Percentiles rank a stretch among this genome's conserved stretches.
Conservation (phyloP, 2,113 vertebrate genomes). For the Seriola quinqueradiata region DNA sequence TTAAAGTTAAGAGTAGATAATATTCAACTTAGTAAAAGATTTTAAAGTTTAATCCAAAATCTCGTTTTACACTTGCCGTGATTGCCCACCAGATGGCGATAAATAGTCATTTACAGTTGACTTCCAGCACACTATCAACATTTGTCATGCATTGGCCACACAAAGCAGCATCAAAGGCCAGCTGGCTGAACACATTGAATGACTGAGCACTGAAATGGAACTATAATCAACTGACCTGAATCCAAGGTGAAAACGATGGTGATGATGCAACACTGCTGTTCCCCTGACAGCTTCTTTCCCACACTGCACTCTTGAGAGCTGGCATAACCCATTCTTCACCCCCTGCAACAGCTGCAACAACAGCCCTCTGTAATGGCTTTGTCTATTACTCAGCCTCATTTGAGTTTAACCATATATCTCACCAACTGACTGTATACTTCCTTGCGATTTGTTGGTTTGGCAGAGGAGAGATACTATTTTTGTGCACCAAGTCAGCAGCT, state of each 20-base stretch:
- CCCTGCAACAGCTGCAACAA: slow-evolving; percentile 64
- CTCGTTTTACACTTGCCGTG: slow-evolving; percentile 2
- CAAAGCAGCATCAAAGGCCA: slow-evolving; percentile 10
- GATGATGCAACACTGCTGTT: slow-evolving; percentile 39
- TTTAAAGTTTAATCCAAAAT: neutral
- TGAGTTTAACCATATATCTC: slow-evolving; percentile 2
- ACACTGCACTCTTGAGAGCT: slow-evolving; percentile 47
- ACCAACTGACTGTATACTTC: neutral
- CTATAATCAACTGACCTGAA: slow-evolving; percentile 21
- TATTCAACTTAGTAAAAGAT: neutral
- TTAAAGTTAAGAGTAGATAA: neutral
- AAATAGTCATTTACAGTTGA: neutral
- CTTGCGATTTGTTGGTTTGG: neutral
- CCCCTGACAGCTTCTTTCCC: slow-evolving; percentile 16
- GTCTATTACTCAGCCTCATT: neutral
- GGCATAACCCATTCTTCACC: slow-evolving; percentile 34
- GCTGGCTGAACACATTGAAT: slow-evolving; percentile 10
- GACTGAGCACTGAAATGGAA: slow-evolving; percentile 16
- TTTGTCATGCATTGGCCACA: slow-evolving; percentile 2
- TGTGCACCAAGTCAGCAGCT: slow-evolving; percentile 1
- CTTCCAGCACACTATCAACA: neutral
- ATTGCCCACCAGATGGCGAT: slow-evolving; percentile 56
- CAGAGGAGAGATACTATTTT: neutral
- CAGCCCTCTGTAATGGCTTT: neutral
- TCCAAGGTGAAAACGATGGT: slow-evolving; percentile 38